Conservation (phyloP, 2,888 invertebrate genomes). For the Cylindroiulus punctatus region DNA sequence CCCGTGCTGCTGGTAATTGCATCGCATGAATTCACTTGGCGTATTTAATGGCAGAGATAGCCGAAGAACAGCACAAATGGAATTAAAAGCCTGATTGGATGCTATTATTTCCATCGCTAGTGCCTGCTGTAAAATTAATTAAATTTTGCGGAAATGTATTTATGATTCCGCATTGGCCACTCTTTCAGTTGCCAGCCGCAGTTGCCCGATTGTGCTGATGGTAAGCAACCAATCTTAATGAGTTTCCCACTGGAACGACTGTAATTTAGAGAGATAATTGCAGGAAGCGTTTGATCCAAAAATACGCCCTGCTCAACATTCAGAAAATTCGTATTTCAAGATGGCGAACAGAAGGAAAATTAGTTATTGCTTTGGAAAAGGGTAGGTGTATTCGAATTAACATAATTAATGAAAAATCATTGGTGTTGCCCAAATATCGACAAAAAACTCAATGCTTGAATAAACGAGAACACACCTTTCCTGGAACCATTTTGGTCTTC, state of each 20-base stretch:
- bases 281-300: neutral
- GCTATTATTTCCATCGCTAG: neutral
- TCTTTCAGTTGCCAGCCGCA: neutral
- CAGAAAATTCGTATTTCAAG: neutral
- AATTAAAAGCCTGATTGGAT: conserved; percentile 6
- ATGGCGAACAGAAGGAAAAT: neutral
- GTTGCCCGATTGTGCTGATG: neutral
- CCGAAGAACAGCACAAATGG: neutral
- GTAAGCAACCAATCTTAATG: neutral
- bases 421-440: neutral
- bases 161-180: conserved; percentile 24
- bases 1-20: neutral
- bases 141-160: neutral
- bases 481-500: too few relatives aligned
- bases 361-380: neutral
- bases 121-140: conserved; percentile 31
- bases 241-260: neutral
- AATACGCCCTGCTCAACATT: neutral
- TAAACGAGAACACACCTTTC: too few relatives aligned
- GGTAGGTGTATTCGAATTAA: neutral
- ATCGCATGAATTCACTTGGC: neutral
- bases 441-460: neutral
- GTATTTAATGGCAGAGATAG: neutral
- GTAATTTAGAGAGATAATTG: neutral
- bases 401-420: neutral